These are phyloP conservation scores for Otolemur crassicaudatus DNA, from an alignment of 2,797 vertebrate genomes.

Conservation along the genomic window DNA sequence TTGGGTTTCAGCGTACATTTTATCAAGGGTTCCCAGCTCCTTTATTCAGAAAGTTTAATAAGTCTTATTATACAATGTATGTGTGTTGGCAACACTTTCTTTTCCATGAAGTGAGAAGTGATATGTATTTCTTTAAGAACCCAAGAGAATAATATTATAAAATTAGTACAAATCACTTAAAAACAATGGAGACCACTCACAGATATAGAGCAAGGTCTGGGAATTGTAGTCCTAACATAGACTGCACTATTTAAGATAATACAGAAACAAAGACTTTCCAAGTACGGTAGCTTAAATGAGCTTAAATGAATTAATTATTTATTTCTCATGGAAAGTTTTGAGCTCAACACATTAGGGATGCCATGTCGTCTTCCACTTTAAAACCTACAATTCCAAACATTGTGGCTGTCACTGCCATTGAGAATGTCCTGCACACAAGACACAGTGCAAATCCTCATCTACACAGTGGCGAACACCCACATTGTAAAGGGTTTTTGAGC, in stretches of 20 bases:
- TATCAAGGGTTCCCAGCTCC: not conserved
- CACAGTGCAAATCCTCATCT: not conserved
- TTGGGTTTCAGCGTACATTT: not conserved
- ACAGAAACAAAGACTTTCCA: not conserved
- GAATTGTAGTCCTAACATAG: not conserved
- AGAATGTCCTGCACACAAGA: fast-evolving
- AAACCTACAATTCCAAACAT: not conserved
- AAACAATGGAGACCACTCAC: not conserved
- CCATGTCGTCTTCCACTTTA: not conserved
- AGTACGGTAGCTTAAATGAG: not conserved
- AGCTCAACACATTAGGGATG: not conserved
- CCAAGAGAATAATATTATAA: not conserved
- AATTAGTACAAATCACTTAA: not conserved
- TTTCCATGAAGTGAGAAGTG: not conserved
- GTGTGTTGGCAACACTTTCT: not conserved
- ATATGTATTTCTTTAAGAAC: not conserved
- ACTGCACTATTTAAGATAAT: not conserved
- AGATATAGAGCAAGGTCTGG: not conserved
- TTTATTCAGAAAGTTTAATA: not conserved
- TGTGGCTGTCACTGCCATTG: not conserved
- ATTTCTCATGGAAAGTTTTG: not conserved
- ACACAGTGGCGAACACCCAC: not conserved
- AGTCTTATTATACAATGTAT: not conserved
- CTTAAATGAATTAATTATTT: not conserved
- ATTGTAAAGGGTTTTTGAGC: not conserved